These are phyloP conservation scores for Bibio marci DNA, from an alignment of 2,888 invertebrate genomes.

Conservation along the genomic window DNA sequence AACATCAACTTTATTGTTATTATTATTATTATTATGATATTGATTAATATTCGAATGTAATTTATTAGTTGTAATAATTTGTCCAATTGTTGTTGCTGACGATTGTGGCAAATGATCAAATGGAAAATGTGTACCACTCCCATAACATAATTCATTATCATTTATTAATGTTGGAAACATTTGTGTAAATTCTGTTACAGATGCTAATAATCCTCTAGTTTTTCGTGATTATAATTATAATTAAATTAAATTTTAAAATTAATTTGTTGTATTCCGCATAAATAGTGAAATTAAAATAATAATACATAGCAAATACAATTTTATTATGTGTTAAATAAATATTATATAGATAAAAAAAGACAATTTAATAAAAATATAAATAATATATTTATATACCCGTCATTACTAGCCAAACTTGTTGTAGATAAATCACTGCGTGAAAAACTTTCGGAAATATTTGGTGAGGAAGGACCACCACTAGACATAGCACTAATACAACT, in stretches of 20 bases:
- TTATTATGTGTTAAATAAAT: neutral
- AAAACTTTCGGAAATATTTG: conserved; percentile 43
- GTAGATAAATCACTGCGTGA: conserved; percentile 42
- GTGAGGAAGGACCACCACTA: conserved; percentile 65
- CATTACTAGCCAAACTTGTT: conserved; percentile 42
- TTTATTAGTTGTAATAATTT: no score
- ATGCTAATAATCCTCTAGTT: conserved; percentile 16
- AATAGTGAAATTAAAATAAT: no score
- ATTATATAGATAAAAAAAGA: conserved; percentile 7
- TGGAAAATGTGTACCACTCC: conserved; percentile 32
- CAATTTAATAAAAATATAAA: conserved; percentile 9
- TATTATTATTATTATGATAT: no score
- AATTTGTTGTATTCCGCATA: neutral
- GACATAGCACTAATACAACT: conserved; percentile 45
- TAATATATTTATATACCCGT: conserved; percentile 32
- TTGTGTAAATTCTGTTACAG: conserved; percentile 28
- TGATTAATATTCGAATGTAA: no score
- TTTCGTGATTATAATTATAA: neutral
- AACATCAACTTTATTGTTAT: no score
- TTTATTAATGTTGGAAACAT: conserved; percentile 34
- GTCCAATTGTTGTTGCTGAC: no score
- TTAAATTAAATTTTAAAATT: neutral
- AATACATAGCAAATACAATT: conserved; percentile 9
- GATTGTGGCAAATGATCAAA: conserved; percentile 21
- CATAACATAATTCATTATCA: conserved; percentile 10